Percentiles rank a stretch among this genome's conserved stretches.
Evolutionary conservation across 2,113 vertebrate species (phyloP).

Genomic region (Ramphastos sulfuratus): DNA sequence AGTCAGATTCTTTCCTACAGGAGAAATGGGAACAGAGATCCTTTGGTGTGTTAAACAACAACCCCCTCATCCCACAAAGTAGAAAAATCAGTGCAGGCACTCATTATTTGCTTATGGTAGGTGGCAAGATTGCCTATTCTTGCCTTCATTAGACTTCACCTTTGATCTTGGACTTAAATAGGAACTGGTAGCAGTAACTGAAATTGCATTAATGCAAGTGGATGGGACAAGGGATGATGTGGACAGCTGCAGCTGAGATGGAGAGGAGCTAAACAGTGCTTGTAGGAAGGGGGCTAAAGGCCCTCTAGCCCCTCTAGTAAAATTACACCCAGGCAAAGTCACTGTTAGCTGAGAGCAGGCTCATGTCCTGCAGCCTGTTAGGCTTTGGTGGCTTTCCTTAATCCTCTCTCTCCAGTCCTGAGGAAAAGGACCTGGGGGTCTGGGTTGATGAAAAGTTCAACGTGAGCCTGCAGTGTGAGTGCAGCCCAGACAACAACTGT

Average conservation of each 20-base stretch:
- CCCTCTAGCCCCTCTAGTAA: not conserved
- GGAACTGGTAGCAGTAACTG: not conserved
- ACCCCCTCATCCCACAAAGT: not conserved
- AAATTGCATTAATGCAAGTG: not conserved
- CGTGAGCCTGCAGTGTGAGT: too few relatives aligned
- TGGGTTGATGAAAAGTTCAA: too few relatives aligned
- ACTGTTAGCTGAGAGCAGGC: not conserved
- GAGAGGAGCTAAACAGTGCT: not conserved
- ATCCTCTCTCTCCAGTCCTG: not conserved
- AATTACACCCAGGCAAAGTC: not conserved
- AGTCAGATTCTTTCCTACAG: conserved; percentile 16
- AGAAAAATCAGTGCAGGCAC: not conserved
- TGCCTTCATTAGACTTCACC: not conserved
- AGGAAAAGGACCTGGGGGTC: too few relatives aligned
- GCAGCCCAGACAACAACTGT: too few relatives aligned
- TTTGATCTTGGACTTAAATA: not conserved
- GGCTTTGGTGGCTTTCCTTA: not conserved
- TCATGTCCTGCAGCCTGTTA: not conserved
- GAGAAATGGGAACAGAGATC: not conserved
- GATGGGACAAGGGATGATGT: not conserved
- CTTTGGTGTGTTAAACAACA: not conserved
- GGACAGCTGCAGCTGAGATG: not conserved
- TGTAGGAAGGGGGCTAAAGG: not conserved
- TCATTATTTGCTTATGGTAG: not conserved
- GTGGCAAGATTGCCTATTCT: not conserved